Evolutionary conservation across 1,140 invertebrate species (phyloP), one percentile per base, ranked within the genome.

Genomic region (Dendroctonus valens): DNA sequence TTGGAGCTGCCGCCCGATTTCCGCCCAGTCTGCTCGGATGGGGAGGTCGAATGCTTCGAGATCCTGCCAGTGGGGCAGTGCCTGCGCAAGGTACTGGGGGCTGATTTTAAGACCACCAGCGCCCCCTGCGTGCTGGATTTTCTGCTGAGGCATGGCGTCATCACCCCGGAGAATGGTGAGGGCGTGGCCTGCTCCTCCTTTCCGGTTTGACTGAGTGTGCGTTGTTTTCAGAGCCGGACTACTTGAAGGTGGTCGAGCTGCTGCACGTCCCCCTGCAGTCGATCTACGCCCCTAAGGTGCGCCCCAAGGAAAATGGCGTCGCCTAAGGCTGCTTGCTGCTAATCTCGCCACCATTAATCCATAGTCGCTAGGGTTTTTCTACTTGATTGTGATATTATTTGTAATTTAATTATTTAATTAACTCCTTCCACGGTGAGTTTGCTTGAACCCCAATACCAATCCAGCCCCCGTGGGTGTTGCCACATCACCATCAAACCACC

Each of bases 21-120:
- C 82, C 80, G 88, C 55, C 95, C 96, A 11, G 86, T 86, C 66
- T 96, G 96, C 78, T 87, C 89, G 63, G 96, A 97, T 81, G 94
- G 94, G 51, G 95, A 97, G 82, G 94, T 97, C 6, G 90, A 94
- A 75, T 87, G 84, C 64, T 97, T 97, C 81, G 89, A 95, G 77
- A 79, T 95, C 64, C 80, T 94, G 42, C 86, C 92, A 40, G 89
- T 93, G 8, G 85, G 86, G 63, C 88, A 92, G 77, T 89, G 88
- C 77, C 78, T 95, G 71, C 87, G 93, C 71, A 85, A 89, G 73
- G 86, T 94, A 63, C 85, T 93, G 41, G 86, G 88, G 38, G 83
- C 88, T 5, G 88, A 94, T 70, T 97, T 96, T 76, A 97, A 97
- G 80, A 94, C 93, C 3, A 97, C 94, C 8, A 94, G 92, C 76